Base-by-base conservation (phyloP, 2,113 vertebrate species). In the Sardina pilchardus region DNA sequence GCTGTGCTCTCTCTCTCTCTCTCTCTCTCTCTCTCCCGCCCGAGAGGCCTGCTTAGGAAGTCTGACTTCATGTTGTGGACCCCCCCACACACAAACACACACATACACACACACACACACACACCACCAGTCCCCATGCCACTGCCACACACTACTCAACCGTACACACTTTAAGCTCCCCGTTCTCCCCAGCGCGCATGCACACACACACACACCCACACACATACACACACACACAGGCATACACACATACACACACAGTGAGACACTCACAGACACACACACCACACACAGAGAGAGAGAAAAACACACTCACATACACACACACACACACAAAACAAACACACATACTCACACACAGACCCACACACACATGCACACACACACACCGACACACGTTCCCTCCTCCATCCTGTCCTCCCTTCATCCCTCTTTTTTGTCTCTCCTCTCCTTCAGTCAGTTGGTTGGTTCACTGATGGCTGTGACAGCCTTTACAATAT, bases 41-140 rank as follows among this genome's bases (percentile, higher is more conserved):
- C 95, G 85, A 83, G 91, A 91, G 94, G 90, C 87, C 89, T 94
- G 92, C 95, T 95, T 90, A 92, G 94, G 95, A 87, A 96, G 93
- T 91, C 90, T 63, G 26, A 94, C 92, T 96, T 93, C 92, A 92
- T 93, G 93, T 92, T n/a, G n/a, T n/a, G n/a, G n/a, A n/a, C n/a
- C n/a, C n/a, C n/a, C n/a, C n/a, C n/a, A n/a, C n/a, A n/a, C n/a
- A n/a, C n/a, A n/a, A n/a, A n/a, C n/a, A n/a, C n/a, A n/a, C n/a
- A n/a, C n/a, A n/a, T n/a, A n/a, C n/a, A n/a, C n/a, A n/a, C n/a
- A n/a, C n/a, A n/a, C n/a, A n/a, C n/a, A n/a, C n/a, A n/a, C n/a
- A n/a, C n/a, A n/a, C n/a, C n/a, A n/a, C n/a, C n/a, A 17, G 63
- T 91, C 91, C 93, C 93, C 45, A 88, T 89, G 86, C 89, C 50